These are phyloP conservation scores for Tetheella fluctuosa DNA, from an alignment of 2,888 invertebrate species.

Conservation along the genomic window DNA sequence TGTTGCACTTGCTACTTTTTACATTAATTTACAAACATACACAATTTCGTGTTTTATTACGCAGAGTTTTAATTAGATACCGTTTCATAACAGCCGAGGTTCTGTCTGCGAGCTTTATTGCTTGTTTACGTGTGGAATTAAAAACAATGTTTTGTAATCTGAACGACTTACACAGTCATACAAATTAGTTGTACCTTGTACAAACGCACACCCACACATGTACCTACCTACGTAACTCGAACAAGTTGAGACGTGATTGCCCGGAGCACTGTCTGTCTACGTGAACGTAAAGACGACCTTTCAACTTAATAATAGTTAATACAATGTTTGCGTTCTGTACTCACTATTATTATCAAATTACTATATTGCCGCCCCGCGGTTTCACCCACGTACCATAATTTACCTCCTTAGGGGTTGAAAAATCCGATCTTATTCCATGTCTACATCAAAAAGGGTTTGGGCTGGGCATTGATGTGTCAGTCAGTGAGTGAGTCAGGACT, in stretches of 20 bases:
- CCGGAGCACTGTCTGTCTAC: background rate
- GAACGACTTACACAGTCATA: background rate
- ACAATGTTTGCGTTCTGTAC: no score
- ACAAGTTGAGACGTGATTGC: background rate
- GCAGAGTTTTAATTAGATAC: background rate
- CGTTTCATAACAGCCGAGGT: background rate
- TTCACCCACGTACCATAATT: no score
- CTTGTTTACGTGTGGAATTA: background rate
- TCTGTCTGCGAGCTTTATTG: background rate
- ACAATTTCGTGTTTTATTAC: background rate
- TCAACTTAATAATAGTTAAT: background rate
- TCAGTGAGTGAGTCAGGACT: no score
- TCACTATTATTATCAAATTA: no score
- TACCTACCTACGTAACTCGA: background rate
- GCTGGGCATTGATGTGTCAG: no score
- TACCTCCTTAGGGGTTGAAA: no score
- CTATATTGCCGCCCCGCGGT: no score
- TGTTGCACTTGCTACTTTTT: background rate
- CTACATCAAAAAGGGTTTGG: no score
- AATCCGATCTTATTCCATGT: no score
- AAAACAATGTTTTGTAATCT: background rate
- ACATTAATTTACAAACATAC: background rate
- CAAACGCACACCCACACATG: no score
- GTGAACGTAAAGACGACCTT: background rate
- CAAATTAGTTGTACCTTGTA: no score